Conservation (phyloP, 2,888 invertebrate species). For the Drosophila kokeensis region DNA sequence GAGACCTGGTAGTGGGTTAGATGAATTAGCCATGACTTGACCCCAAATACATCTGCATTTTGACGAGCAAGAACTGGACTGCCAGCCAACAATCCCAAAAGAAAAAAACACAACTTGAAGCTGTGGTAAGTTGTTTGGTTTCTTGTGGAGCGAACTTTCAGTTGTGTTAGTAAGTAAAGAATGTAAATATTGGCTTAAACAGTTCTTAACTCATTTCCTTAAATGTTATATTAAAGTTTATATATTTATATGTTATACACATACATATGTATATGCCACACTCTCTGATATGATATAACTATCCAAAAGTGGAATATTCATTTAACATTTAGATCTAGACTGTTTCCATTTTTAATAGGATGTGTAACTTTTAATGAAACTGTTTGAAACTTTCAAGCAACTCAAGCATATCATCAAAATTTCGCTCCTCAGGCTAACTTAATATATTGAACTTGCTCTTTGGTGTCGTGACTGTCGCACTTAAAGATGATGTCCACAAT, state of each 20-base stretch:
- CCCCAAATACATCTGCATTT: conserved; percentile 32
- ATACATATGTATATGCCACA: neutral
- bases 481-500: neutral
- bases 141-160: neutral
- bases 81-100: neutral
- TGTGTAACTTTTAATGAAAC: neutral
- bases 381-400: neutral
- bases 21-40: conserved; percentile 47
- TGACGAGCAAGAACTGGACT: conserved; percentile 31
- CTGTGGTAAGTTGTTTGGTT: neutral
- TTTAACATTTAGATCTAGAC: neutral
- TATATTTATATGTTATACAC: no score
- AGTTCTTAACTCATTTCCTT: neutral
- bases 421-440: neutral
- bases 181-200: neutral
- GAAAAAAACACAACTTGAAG: conserved; percentile 9
- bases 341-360: neutral
- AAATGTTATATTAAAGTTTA: neutral
- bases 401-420: no score
- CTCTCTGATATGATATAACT: neutral
- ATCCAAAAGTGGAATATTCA: neutral
- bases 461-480: neutral
- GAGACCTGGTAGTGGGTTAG: conserved; percentile 38
- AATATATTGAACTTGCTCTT: neutral
- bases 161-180: neutral